Percentiles rank a stretch among this genome's conserved stretches.
Evolutionary conservation across 2,113 vertebrate genomes (phyloP).

Genomic region (Haliaeetus leucogaster): DNA sequence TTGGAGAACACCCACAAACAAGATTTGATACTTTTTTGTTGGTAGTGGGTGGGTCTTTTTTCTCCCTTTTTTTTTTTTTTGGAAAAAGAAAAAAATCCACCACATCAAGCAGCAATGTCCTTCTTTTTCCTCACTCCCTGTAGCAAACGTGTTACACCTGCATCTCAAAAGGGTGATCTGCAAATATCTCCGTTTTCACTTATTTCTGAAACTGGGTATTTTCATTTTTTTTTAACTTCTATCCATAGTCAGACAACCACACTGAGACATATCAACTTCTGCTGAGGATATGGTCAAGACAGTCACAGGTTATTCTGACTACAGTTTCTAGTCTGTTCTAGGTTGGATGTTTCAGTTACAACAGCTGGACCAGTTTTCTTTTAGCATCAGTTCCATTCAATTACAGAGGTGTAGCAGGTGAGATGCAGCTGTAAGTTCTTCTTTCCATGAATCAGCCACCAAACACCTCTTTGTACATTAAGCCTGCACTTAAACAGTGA

Average conservation of each 20-base stretch:
- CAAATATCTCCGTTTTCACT: background rate
- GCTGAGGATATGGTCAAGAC: background rate
- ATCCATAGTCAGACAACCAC: background rate
- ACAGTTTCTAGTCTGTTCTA: background rate
- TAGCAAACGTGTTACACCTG: background rate
- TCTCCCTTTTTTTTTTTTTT: background rate
- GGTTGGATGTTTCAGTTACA: background rate
- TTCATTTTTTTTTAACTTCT: background rate
- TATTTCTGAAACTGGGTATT: background rate
- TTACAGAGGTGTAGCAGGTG: background rate
- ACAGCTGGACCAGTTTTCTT: background rate
- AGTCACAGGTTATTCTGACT: background rate
- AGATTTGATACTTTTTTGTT: background rate
- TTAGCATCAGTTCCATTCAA: background rate
- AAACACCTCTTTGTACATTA: background rate
- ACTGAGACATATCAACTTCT: background rate
- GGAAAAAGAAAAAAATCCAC: background rate
- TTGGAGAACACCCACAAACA: background rate
- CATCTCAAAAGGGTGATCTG: background rate
- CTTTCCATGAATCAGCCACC: background rate
- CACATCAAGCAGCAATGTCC: slow-evolving; percentile 34
- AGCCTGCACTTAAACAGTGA: background rate
- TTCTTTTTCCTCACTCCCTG: background rate
- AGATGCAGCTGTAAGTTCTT: background rate
- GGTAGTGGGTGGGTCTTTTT: background rate